Conservation (phyloP, 2,113 vertebrate genomes). For the Sigmodon hispidus region DNA sequence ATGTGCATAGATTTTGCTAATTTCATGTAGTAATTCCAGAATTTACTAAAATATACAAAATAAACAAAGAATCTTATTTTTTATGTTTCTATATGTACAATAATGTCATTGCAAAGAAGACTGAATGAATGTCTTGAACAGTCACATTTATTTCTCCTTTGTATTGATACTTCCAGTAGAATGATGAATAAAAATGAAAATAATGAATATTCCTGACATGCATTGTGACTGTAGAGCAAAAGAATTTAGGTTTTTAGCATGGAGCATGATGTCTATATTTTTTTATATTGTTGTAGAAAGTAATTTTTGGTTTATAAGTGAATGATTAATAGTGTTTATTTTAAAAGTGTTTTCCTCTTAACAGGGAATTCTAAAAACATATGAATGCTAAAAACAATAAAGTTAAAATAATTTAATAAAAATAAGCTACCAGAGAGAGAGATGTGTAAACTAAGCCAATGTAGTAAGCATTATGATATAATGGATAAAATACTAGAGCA, state of each 20-base stretch:
- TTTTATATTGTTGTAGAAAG: background rate
- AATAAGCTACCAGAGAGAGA: background rate
- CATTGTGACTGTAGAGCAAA: background rate
- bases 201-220: background rate
- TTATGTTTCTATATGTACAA: background rate
- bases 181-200: background rate
- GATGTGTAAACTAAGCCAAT: background rate
- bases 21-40: conserved; percentile 1
- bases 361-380: background rate
- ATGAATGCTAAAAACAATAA: background rate
- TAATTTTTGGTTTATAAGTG: background rate
- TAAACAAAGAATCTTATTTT: background rate
- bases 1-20: background rate
- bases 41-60: background rate
- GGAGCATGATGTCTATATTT: background rate
- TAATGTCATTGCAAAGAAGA: background rate
- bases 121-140: background rate
- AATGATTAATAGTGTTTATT: background rate
- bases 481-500: background rate
- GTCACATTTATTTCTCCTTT: background rate
- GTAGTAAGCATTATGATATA: background rate
- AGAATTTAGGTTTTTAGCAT: background rate
- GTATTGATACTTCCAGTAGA: background rate
- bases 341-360: background rate
- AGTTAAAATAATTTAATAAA: background rate